phyloP scores from a whole-genome alignment of 64 coral and sea anemone genomes.

The Trachythela sp. region DNA sequence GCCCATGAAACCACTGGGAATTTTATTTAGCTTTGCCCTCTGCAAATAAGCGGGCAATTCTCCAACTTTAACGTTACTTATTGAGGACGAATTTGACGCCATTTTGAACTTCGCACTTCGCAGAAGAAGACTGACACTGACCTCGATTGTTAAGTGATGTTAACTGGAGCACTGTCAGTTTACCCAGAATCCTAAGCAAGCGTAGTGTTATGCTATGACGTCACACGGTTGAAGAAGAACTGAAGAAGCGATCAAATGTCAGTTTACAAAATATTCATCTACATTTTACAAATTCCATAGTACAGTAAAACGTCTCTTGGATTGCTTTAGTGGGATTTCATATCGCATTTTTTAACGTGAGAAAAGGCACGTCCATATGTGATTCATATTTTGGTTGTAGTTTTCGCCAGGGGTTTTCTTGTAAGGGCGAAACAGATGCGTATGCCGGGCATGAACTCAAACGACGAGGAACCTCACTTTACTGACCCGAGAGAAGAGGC shows the following conservation, averaged over 20 bases:
- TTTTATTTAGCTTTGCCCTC: not conserved
- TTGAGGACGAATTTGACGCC: not conserved
- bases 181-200: not conserved
- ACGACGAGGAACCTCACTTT: slow-evolving; percentile 94
- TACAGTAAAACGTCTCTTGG: not conserved
- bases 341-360: not conserved
- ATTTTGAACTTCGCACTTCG: not conserved
- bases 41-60: not conserved
- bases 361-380: not conserved
- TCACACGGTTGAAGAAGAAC: not conserved
- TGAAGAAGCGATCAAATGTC: slow-evolving; percentile 10
- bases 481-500: slow-evolving; percentile 99
- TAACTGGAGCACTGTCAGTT: not conserved
- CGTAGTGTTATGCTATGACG: not conserved
- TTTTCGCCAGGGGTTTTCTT: not conserved
- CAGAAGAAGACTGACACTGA: not conserved
- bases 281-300: slow-evolving; percentile 18
- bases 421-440: slow-evolving; percentile 49
- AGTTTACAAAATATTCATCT: slow-evolving; percentile 25
- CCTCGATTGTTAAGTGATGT: not conserved
- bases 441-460: slow-evolving; percentile 94
- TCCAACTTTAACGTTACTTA: slow-evolving; percentile 8
- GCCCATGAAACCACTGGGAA: not conserved
- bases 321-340: slow-evolving; percentile 6
- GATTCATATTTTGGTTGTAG: not conserved